Base-by-base conservation (phyloP, 2,888 invertebrate species). In the Hedya salicella region DNA sequence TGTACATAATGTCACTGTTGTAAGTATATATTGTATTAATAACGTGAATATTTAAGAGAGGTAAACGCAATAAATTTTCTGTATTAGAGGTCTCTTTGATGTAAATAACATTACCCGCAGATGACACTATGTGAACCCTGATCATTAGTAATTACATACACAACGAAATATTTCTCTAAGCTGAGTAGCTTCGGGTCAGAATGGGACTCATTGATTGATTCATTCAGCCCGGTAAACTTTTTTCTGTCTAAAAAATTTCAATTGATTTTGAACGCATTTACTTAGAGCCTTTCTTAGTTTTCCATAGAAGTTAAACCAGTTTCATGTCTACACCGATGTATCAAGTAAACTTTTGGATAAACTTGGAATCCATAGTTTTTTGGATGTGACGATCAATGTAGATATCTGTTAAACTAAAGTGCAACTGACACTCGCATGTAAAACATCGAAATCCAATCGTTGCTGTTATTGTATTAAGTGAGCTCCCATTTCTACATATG, bases 11-110 rank as follows among this genome's bases (percentile, higher is more conserved):
- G 79, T 88, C 89, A 86, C 88, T 87, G 89, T 91, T 91, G 89
- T 90, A 91, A 91, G 83, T 89, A 89, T 85, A 88, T 85, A 88
- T 78, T 85, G 80, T 89, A 89, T 87, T 84, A 75, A 82, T 89
- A 86, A 84, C 77, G 79, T 83, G 79, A 85, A 82, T 89, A 89
- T 88, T 83, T 89, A 91, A 88, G 86, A 82, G 82, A 86, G 79
- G 81, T 86, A 85, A 88, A 88, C 82, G 89, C 91, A 91, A 90
- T 91, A 89, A 88, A 81, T 85, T 88, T 87, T 89, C 89, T 90
- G 88, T 90, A 88, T 90, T 89, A 90, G 88, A 77, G 82, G 75
- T 80, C 78, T 75, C 78, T 83, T 86, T 80, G 75, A 80, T 88
- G 89, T 90, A 89, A 79, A 89, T 89, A 89, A 77, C 76, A 73